Base-by-base conservation (phyloP, 2,797 vertebrate genomes). In the Luscinia luscinia region DNA sequence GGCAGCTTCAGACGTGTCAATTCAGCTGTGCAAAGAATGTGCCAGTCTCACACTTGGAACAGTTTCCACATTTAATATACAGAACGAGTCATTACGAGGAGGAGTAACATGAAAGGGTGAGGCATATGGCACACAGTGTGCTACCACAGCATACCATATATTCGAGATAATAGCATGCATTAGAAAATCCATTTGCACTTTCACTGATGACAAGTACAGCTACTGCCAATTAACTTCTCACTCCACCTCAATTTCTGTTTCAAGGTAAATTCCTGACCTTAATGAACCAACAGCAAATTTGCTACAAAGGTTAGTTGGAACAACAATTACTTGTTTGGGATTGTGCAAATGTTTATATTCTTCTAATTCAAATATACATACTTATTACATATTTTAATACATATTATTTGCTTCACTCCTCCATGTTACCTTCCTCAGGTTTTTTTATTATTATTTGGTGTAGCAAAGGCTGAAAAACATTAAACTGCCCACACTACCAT, bases 171-270 rank as follows among this genome's bases (percentile, higher is more conserved):
- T 74, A 91, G 40, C 0, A 3, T 76, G 69, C 86, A 52, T 61
- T 73, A 84, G 58, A 95, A 95, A 97, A 91, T 57, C 38, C 85
- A 69, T 92, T 72, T 96, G 94, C 69, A 86, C 94, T 95, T 96
- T 86, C 69, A 76, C 69, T 87, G 86, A 64, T 87, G 72, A 90
- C 85, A 89, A 58, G 43, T 30, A 72, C 40, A 89, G 40, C 76
- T 91, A 64, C 62, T 87, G 36, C 7, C 68, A 91, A 62, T 62
- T 96, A 88, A 61, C 18, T 28, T 69, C 43, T 48, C 55, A 68
- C 84, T 88, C 51, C 21, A 73, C 36, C 43, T 80, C 76, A 77
- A 32, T 32, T 64, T 80, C 40, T 93, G 59, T 96, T 95, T 89
- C 73, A 68, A 87, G 30, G 67, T 45, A 55, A 94, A 90, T 81